phyloP scores from a whole-genome alignment of 2,888 invertebrate species.

The Standfussiana lucernea region DNA sequence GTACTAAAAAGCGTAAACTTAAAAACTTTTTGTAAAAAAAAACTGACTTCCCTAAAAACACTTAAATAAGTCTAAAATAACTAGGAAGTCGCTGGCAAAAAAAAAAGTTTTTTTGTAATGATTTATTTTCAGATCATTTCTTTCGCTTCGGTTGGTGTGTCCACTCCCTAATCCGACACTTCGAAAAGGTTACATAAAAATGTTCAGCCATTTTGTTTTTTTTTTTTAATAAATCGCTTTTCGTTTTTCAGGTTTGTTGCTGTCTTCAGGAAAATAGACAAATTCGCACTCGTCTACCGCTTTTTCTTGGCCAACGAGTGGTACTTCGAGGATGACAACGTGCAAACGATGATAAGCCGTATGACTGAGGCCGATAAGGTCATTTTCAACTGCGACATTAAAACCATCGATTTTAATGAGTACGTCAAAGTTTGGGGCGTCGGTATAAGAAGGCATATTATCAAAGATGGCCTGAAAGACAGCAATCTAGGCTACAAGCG shows the following conservation, averaged over 20 bases:
- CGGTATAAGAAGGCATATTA: slow-evolving; percentile 27
- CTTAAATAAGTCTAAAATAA: no score
- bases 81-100: no score
- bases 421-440: slow-evolving; percentile 31
- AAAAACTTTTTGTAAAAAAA: no score
- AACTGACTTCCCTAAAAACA: no score
- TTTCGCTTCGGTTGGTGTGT: neutral
- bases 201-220: neutral
- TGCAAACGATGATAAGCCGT: slow-evolving; percentile 37
- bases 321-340: slow-evolving; percentile 43
- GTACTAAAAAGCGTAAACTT: no score
- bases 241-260: slow-evolving; percentile 43
- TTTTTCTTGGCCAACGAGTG: slow-evolving; percentile 40
- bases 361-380: slow-evolving; percentile 40
- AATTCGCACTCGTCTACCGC: slow-evolving; percentile 32
- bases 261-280: slow-evolving; percentile 46
- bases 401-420: slow-evolving; percentile 18
- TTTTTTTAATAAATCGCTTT: neutral
- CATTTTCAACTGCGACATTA: slow-evolving; percentile 51
- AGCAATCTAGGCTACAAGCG: neutral
- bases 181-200: neutral
- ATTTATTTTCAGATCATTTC: neutral
- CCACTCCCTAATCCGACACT: neutral
- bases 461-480: slow-evolving; percentile 41
- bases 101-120: no score